These are phyloP conservation scores for Bergia puertoricense DNA, from an alignment of 92 coral and sea anemone species.

Conservation along the genomic window DNA sequence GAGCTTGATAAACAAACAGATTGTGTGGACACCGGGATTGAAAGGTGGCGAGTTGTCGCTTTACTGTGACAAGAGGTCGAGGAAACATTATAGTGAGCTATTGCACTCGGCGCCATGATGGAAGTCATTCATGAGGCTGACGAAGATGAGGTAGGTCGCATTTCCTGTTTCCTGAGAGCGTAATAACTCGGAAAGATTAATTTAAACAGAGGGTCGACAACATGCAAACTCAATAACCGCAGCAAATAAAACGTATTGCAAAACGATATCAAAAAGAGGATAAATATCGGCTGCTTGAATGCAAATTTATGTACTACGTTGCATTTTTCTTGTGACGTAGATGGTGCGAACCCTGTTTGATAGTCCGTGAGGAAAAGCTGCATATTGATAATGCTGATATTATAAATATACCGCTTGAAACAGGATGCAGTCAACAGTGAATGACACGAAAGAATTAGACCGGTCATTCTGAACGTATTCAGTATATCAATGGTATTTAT, in stretches of 20 bases:
- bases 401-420: too few species aligned
- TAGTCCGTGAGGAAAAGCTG: neutral
- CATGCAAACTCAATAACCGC: neutral
- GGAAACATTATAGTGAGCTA: neutral
- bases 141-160: slow-evolving; percentile 30
- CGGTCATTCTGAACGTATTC: neutral
- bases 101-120: slow-evolving; percentile 13
- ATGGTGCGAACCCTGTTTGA: neutral
- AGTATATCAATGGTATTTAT: too few species aligned
- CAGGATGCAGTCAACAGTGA: neutral
- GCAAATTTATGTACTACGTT: neutral
- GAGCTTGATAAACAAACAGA: neutral
- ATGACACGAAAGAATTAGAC: neutral
- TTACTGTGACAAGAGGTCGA: neutral
- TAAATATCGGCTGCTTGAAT: neutral
- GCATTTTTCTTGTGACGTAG: neutral
- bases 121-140: slow-evolving; percentile 38
- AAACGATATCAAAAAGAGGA: neutral
- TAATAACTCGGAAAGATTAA: slow-evolving; percentile 13
- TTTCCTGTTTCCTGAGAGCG: slow-evolving; percentile 24
- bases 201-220: neutral
- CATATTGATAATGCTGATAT: neutral
- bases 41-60: neutral
- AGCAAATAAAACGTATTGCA: neutral
- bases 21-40: neutral